Base-by-base conservation (phyloP, 1,140 invertebrate species). In the Drosophila lacteicornis region DNA sequence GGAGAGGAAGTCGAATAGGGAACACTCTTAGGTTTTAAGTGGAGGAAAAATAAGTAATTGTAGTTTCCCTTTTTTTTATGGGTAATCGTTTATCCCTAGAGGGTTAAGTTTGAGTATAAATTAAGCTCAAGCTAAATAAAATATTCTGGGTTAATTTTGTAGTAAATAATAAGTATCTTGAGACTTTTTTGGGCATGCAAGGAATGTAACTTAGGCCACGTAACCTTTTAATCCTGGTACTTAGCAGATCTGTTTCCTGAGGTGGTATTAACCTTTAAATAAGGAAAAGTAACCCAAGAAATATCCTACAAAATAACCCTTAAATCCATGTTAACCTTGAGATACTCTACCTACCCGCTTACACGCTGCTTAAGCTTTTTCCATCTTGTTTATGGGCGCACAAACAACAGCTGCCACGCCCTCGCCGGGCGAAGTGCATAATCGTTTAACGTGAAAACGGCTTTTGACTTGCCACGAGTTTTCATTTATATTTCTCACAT, bases 391-490 rank as follows among this genome's bases (percentile, higher is more conserved):
- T 55, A 51, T 36, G 68, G 36, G 47, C 36, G 42, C 30, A 56
- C 19, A 61, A 62, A 47, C 69, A 55, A 27, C 40, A 45, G 22
- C 65, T 70, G 50, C 25, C 49, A 38, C 50, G 56, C 68, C 46
- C 17, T 30, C 17, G 5, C 66, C 27, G 13, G 4, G n/a, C 40
- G 25, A 70, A 78, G 80, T 81, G 77, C 77, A 88, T 84, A 87
- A 88, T 84, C 84, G 82, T 68, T 81, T 88, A 74, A 79, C 58
- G 50, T 61, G 27, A 65, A 80, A 68, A 82, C 66, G 50, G 67
- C 75, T 70, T 79, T 73, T 73, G 75, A 55, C 58, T 62, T 51
- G 55, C 53, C 25, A 53, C 30, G 47, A 30, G 17, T 40, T 38
- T 49, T 60, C 17, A 66, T 53, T 68, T 68, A 30, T n/a, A 17